Conservation (phyloP, 2,797 vertebrate genomes). For the Coregonus sp. region DNA sequence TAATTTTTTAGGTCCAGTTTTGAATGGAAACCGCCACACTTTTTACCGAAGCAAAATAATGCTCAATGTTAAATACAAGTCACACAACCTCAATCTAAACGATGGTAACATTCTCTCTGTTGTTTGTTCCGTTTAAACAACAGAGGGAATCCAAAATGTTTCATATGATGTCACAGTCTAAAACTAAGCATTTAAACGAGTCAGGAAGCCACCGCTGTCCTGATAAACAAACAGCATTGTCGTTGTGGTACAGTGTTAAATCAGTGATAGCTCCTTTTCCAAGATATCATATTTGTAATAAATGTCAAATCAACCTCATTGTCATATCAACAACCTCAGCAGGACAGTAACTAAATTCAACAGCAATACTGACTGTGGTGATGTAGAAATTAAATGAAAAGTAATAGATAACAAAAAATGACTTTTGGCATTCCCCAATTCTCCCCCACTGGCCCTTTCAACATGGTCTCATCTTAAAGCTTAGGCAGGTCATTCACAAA, state of each 20-base stretch:
- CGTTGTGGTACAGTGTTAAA: slow-evolving; percentile 62
- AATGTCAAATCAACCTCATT: slow-evolving; percentile 35
- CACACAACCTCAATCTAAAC: slow-evolving; percentile 73
- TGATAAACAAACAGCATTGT: slow-evolving; percentile 18
- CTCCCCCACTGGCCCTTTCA: slow-evolving; percentile 50
- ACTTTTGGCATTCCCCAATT: slow-evolving; percentile 54
- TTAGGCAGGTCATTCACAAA: slow-evolving; percentile 53
- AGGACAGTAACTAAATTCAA: slow-evolving; percentile 35
- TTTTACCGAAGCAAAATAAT: slow-evolving; percentile 75
- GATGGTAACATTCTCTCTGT: slow-evolving; percentile 71
- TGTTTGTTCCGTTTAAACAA: slow-evolving; percentile 63
- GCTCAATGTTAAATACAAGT: slow-evolving; percentile 75
- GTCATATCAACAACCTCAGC: slow-evolving; percentile 49
- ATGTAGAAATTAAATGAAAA: slow-evolving; percentile 30
- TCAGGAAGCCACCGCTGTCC: slow-evolving; percentile 19
- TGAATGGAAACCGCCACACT: slow-evolving; percentile 74
- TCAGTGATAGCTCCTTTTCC: slow-evolving; percentile 55
- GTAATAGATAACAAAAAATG: slow-evolving; percentile 30
- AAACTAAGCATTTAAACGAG: slow-evolving; percentile 48
- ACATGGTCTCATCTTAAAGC: slow-evolving; percentile 36
- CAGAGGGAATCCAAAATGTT: slow-evolving; percentile 56
- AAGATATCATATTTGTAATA: slow-evolving; percentile 38
- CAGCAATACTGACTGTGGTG: slow-evolving; percentile 7
- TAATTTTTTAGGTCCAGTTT: slow-evolving; percentile 65
- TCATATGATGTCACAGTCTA: slow-evolving; percentile 9